Evolutionary conservation across 1,140 invertebrate genomes (phyloP), one percentile per base, ranked within the genome.

Genomic region (Bemisia tabaci): DNA sequence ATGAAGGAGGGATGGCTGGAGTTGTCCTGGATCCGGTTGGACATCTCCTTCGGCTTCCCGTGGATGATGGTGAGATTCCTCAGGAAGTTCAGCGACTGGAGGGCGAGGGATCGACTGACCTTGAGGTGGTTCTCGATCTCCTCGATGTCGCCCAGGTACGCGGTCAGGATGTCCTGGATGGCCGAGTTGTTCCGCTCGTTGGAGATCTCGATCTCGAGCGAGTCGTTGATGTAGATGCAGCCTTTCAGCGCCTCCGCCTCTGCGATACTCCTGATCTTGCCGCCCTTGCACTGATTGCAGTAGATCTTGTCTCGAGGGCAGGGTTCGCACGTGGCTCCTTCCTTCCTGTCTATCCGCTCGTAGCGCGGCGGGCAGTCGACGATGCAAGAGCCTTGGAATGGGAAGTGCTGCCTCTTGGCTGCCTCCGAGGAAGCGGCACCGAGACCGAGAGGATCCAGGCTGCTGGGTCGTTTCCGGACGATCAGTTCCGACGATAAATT

Each of bases 31-130:
- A 17, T 48, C 5, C 17, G 5, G 33, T 48, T 48, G 5, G 17
- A 48, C 5, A 9, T 48, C 5, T 17, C 17, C 17, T 48, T 48
- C 0, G 72, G 67, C 1, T 81, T 73, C 2, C 90, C 90, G 0
- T 79, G 78, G 67, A 95, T 95, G 12, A 79, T 73, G 58, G 79
- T 76, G 2, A 97, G 79, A 69, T 83, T 91, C 72, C 86, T 88
- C 17, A 98, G 82, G 77, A 97, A 97, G 73, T 89, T 85, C 21
- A 98, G 77, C 1, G 91, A 92, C 5, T 88, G 81, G 0, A 97
- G 74, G 0, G 89, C 85, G 73, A 87, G 87, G 11, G 90, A 91
- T 1, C 92, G 83, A 5, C 86, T 82, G 1, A 98, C 82, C 72
- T 90, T 89, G 24, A 98, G 76, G 69, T 83, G 88, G 0, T 88